Percentiles rank a stretch among this genome's conserved stretches.
Evolutionary conservation across 2,888 invertebrate species (phyloP).

Genomic region (Calliopum simillimum): DNA sequence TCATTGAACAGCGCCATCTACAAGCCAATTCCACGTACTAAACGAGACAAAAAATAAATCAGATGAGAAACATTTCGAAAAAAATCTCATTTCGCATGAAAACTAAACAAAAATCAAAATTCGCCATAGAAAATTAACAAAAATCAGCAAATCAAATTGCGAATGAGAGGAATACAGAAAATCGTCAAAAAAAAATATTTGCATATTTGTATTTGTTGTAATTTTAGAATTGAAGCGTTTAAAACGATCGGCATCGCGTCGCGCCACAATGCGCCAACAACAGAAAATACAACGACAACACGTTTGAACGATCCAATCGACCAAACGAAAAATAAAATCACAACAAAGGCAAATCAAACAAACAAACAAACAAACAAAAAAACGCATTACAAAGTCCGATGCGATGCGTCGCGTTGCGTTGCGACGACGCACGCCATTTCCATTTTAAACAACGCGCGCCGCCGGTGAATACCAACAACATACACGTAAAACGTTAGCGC

Average conservation of each 20-base stretch:
- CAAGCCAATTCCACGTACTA: not conserved
- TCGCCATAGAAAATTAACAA: conserved; percentile 8
- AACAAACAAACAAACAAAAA: not conserved
- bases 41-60: conserved; percentile 17
- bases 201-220: conserved; percentile 23
- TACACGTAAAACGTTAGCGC: conserved; percentile 27
- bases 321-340: conserved; percentile 35
- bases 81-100: not conserved
- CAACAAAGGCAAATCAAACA: not conserved
- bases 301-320: conserved; percentile 12
- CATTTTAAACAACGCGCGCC: conserved; percentile 19
- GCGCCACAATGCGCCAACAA: conserved; percentile 11
- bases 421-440: conserved; percentile 31
- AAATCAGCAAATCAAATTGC: conserved; percentile 1
- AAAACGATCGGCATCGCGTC: conserved; percentile 7
- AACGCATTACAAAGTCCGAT: conserved; percentile 30
- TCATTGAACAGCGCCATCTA: not conserved
- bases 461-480: not conserved
- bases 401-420: not conserved
- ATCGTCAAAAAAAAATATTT: conserved; percentile 14
- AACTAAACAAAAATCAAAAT: not conserved
- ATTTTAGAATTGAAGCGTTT: conserved; percentile 31
- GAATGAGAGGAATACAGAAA: conserved; percentile 1
- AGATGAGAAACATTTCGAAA: not conserved
- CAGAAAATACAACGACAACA: conserved; percentile 23